Conservation (phyloP, 2,888 invertebrate genomes). For the Tetanocera ferruginea region DNA sequence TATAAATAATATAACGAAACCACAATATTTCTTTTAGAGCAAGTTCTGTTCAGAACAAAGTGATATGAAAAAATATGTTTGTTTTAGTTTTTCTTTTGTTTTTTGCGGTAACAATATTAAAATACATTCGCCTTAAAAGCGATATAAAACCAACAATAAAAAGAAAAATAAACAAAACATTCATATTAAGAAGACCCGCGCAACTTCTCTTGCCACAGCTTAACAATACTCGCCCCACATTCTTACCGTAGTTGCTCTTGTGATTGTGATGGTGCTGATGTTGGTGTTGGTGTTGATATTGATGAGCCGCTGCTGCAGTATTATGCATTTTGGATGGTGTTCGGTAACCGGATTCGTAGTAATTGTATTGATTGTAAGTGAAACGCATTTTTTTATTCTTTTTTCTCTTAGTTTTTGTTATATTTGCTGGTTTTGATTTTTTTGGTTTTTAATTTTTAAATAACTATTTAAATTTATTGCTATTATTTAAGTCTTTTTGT, state of each 20-base stretch:
- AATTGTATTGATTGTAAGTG: slow-evolving; percentile 69
- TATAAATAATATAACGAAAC: no score
- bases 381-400: slow-evolving; percentile 63
- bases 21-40: no score
- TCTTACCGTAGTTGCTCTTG: slow-evolving; percentile 68
- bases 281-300: slow-evolving; percentile 56
- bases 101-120: not conserved
- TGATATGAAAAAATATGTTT: not conserved
- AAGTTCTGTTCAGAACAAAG: not conserved
- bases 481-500: not conserved
- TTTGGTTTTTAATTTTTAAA: slow-evolving; percentile 11
- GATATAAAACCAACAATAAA: slow-evolving; percentile 4
- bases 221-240: not conserved
- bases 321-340: slow-evolving; percentile 66
- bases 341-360: slow-evolving; percentile 67
- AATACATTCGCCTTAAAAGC: not conserved
- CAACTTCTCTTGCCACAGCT: not conserved
- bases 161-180: not conserved
- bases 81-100: not conserved
- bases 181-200: slow-evolving; percentile 1
- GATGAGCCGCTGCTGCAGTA: slow-evolving; percentile 46
- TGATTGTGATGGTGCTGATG: slow-evolving; percentile 56
- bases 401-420: slow-evolving; percentile 34
- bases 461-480: not conserved
- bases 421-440: slow-evolving; percentile 30